A percentile compares a stretch with the other conserved stretches of the same genome.
Conservation (phyloP, 2,113 vertebrate genomes). For the Rhynchomys soricoides region DNA sequence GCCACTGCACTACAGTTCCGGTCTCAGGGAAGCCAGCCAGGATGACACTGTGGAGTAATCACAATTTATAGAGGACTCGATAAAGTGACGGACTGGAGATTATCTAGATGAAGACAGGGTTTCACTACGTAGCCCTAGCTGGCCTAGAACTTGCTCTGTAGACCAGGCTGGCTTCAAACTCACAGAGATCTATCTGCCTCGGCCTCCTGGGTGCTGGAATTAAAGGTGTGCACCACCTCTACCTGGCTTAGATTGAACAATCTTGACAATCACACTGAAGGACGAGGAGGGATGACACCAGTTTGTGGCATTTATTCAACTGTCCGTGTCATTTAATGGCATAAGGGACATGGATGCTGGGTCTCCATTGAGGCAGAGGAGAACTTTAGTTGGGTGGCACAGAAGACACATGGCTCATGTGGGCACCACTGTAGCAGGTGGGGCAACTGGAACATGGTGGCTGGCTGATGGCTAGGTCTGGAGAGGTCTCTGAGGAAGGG, state of each 20-base stretch:
- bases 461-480: neutral
- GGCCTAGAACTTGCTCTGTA: too few relatives aligned
- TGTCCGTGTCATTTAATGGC: neutral
- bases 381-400: neutral
- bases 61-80: neutral
- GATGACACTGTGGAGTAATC: neutral
- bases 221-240: neutral
- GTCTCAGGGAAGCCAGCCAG: neutral
- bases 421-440: neutral
- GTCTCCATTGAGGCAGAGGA: neutral
- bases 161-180: too few relatives aligned
- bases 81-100: neutral
- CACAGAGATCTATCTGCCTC: too few relatives aligned
- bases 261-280: neutral
- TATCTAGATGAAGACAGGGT: neutral
- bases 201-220: neutral
- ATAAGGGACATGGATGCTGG: neutral
- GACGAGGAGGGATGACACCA: neutral
- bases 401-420: accelerated
- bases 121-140: neutral
- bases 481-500: neutral
- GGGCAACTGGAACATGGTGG: accelerated
- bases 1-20: neutral
- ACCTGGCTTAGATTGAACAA: neutral
- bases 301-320: neutral